Base-by-base conservation (phyloP, 2,888 invertebrate genomes). In the Hoplodrina blanda region DNA sequence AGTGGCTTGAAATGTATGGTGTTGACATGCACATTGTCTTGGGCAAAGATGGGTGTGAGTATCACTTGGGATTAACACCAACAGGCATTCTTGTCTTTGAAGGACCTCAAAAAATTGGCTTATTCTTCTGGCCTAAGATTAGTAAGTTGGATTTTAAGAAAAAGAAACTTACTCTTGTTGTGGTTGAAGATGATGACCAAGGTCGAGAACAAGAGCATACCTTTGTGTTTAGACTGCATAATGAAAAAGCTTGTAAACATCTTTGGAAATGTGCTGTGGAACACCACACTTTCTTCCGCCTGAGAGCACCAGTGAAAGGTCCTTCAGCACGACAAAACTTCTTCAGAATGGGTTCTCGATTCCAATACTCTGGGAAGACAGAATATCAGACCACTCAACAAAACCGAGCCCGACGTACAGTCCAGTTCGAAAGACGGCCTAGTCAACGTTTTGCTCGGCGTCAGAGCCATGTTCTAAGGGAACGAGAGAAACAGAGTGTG, bases 261-360 rank as follows among this genome's bases (percentile, higher is more conserved):
- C 96, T 99, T 80, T 99, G 99, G 99, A 99, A 99, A 94, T 99
- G 99, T 96, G 99, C 99, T 37, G 98, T 99, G 0, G 99, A 99
- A 94, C 99, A 99, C 96, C 99, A 99, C 96, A 98, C 99, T 1
- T 99, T 99, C 96, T 99, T 99, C 97, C 97, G 99, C 78, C 96
- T 99, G 66, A 97, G 98, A 81, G 98, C 98, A 49, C 98, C 98
- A 0, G 98, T 98, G 0, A 98, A 98, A 92, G 98, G 98, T 2
- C 98, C 98, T 4, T 98, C 98, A 41, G 98, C 98, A 0, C 97
- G 99, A 30, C 99, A 99, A 91, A 99, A 99, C 95, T 99, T 99
- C 96, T 99, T 99, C 95, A 97, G 99, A 77, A 99, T 99, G 99
- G 99, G 99, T 65, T 99, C 99, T 17, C 97, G 99, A 68, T 99